Evolutionary conservation across 2,113 vertebrate species (phyloP).

Genomic region (Eurypyga helias): DNA sequence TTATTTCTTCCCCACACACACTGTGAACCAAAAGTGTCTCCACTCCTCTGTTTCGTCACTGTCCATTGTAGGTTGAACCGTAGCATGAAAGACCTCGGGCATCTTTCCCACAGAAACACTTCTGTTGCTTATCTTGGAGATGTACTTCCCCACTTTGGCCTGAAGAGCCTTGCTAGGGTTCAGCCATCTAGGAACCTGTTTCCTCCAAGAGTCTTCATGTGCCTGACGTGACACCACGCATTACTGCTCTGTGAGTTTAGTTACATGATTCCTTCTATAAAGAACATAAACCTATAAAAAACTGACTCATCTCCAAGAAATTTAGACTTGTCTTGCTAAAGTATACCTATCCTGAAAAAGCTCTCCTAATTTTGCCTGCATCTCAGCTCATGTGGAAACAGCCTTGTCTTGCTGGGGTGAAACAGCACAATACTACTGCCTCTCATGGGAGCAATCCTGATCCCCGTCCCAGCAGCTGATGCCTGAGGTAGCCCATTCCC

Average conservation of each 20-base stretch:
- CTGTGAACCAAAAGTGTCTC: accelerated
- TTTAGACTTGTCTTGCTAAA: background rate
- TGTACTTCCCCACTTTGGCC: background rate
- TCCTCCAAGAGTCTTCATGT: background rate
- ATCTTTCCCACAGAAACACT: background rate
- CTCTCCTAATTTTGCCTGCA: background rate
- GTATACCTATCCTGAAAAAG: background rate
- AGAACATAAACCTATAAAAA: background rate
- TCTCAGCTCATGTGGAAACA: background rate
- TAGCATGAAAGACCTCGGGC: background rate
- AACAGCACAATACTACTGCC: background rate
- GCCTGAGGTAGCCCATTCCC: background rate
- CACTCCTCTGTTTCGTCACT: background rate
- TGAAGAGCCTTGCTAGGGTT: background rate
- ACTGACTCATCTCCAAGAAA: background rate
- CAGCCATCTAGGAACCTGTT: background rate
- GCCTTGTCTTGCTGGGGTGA: background rate
- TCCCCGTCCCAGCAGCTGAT: background rate
- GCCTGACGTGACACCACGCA: background rate
- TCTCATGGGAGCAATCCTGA: background rate
- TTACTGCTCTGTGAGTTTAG: background rate
- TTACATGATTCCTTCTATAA: background rate
- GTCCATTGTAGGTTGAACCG: background rate
- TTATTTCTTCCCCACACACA: background rate
- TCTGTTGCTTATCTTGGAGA: background rate